A percentile compares a stretch with the other conserved stretches of the same genome.
These are phyloP conservation scores for Burhinus bistriatus DNA, from an alignment of 2,113 vertebrate species.

Conservation along the genomic window DNA sequence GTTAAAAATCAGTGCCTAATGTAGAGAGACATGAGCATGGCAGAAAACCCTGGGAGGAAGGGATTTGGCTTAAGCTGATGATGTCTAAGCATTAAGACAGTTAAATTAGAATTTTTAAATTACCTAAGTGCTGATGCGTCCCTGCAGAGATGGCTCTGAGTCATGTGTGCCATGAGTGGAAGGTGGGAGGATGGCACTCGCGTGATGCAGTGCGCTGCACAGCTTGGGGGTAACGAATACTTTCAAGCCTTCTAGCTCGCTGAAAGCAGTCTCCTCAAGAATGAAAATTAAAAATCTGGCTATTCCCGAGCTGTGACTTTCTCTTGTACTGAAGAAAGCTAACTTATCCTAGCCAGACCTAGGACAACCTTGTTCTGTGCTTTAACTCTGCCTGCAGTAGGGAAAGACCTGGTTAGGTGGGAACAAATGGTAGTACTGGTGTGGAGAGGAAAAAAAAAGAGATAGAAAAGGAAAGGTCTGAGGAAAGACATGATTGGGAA, in stretches of 20 bases:
- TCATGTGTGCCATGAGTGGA: background rate
- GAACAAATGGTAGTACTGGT: background rate
- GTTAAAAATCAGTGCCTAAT: background rate
- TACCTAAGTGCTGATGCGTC: slow-evolving; percentile 45
- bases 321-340: background rate
- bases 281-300: background rate
- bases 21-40: background rate
- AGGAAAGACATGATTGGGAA: background rate
- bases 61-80: slow-evolving; percentile 1
- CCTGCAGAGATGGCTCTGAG: background rate
- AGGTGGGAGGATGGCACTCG: slow-evolving; percentile 30
- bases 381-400: background rate
- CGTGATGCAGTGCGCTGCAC: background rate
- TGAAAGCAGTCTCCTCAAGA: background rate
- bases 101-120: slow-evolving; percentile 54
- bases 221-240: background rate
- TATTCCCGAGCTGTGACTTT: background rate
- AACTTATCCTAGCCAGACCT: background rate
- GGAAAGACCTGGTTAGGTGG: background rate
- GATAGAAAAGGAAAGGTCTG: background rate
- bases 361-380: background rate
- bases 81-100: slow-evolving; percentile 53
- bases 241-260: background rate
- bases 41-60: slow-evolving; percentile 11
- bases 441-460: background rate